phyloP scores from a whole-genome alignment of 2,113 vertebrate genomes.

The Notechis scutatus region DNA sequence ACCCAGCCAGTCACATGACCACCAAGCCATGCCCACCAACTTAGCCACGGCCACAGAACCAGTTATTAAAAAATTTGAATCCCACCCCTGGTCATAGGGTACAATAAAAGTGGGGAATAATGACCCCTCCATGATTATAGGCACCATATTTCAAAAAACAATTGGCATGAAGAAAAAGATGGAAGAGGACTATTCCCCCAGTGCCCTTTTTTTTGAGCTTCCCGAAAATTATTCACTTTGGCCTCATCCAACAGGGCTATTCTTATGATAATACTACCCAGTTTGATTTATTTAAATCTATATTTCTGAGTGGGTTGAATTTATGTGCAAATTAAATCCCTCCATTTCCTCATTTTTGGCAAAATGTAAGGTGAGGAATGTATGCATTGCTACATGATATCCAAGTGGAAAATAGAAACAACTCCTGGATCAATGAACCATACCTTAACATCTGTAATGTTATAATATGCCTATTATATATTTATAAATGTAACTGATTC shows the following conservation, averaged over 20 bases:
- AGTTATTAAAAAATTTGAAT: too few relatives aligned
- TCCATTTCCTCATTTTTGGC: not conserved
- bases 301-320: not conserved
- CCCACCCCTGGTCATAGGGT: too few relatives aligned
- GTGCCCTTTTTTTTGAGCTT: not conserved
- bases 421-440: not conserved
- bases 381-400: not conserved
- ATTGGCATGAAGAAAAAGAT: not conserved
- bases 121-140: not conserved
- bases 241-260: not conserved
- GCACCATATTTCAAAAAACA: not conserved
- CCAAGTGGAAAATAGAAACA: not conserved
- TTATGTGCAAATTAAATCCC: not conserved
- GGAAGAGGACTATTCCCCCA: not conserved
- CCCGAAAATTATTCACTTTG: not conserved
- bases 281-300: not conserved
- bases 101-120: not conserved
- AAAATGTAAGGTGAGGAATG: not conserved
- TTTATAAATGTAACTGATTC: constrained; percentile 29
- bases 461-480: not conserved
- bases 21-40: too few relatives aligned
- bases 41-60: too few relatives aligned
- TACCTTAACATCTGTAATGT: not conserved
- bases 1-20: too few relatives aligned
- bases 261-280: not conserved